Conservation (phyloP, 2,797 vertebrate genomes). For the Mormyrops attenuatus region DNA sequence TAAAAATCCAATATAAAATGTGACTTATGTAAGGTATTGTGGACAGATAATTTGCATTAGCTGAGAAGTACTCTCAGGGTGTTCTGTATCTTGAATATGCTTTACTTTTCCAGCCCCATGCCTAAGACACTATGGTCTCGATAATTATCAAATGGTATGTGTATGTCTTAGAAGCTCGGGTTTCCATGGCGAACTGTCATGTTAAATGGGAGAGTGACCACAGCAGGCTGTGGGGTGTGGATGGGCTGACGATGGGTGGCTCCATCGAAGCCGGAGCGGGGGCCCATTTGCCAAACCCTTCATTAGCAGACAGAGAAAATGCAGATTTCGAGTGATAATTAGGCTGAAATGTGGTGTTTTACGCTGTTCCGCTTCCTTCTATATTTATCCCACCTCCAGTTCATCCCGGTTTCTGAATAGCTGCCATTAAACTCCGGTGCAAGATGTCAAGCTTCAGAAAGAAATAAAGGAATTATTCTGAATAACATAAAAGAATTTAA, state of each 20-base stretch:
- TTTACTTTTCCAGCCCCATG: background rate
- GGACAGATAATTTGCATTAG: background rate
- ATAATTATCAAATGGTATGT: background rate
- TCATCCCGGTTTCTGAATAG: constrained; percentile 25
- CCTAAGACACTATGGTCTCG: background rate
- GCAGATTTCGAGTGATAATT: constrained; percentile 16
- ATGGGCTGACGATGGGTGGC: background rate
- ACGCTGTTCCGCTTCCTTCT: background rate
- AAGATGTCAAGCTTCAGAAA: constrained; percentile 9
- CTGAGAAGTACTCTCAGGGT: background rate
- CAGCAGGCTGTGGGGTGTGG: background rate
- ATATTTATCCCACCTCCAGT: constrained; percentile 30
- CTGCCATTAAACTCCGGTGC: constrained; percentile 32
- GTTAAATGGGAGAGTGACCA: background rate
- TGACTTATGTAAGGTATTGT: background rate
- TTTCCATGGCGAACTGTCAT: constrained; percentile 5
- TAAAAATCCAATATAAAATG: background rate
- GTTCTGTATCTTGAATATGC: background rate
- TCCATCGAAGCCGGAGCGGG: background rate
- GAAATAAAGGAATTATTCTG: background rate
- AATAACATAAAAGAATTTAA: background rate
- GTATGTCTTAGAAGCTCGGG: background rate
- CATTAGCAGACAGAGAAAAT: constrained; percentile 15
- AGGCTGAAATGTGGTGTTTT: constrained; percentile 11
- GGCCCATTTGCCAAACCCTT: constrained; percentile 9